Percentiles rank a stretch among this genome's conserved stretches.
These are phyloP conservation scores for Gobionotothen gibberifrons DNA, from an alignment of 2,797 vertebrate genomes.

Conservation along the genomic window DNA sequence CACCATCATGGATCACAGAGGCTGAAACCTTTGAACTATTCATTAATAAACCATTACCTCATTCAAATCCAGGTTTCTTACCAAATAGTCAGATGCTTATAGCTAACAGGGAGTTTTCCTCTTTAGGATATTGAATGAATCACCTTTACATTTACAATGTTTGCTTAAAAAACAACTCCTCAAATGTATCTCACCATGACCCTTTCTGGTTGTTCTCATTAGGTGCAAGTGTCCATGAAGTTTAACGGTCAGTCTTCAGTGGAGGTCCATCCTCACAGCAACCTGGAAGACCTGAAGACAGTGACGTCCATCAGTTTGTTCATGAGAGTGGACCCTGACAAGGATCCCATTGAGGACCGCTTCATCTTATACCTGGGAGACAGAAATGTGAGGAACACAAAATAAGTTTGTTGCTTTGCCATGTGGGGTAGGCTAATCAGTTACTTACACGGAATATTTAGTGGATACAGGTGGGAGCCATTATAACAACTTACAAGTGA, in stretches of 20 bases:
- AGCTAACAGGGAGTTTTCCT: background rate
- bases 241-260: constrained; percentile 94
- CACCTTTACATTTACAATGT: background rate
- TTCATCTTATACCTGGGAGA: constrained; percentile 95
- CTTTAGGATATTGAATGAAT: background rate
- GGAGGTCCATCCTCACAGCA: constrained; percentile 90
- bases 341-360: constrained; percentile 86
- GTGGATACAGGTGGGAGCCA: constrained; percentile 8
- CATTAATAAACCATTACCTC: background rate
- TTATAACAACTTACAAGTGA: background rate
- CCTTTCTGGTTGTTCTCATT: constrained; percentile 9
- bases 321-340: constrained; percentile 88
- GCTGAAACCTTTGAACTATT: background rate
- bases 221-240: constrained; percentile 98
- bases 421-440: background rate
- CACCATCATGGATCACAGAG: background rate
- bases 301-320: constrained; percentile 95
- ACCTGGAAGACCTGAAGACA: constrained; percentile 91
- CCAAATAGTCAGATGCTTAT: background rate
- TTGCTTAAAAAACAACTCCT: background rate
- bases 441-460: constrained; percentile 5
- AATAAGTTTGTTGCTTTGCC: background rate
- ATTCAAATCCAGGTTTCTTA: background rate
- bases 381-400: constrained; percentile 87
- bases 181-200: background rate